Percentiles rank a stretch among this genome's conserved stretches.
Conservation (phyloP, 2,888 invertebrate species). For the Archips xylosteana region DNA sequence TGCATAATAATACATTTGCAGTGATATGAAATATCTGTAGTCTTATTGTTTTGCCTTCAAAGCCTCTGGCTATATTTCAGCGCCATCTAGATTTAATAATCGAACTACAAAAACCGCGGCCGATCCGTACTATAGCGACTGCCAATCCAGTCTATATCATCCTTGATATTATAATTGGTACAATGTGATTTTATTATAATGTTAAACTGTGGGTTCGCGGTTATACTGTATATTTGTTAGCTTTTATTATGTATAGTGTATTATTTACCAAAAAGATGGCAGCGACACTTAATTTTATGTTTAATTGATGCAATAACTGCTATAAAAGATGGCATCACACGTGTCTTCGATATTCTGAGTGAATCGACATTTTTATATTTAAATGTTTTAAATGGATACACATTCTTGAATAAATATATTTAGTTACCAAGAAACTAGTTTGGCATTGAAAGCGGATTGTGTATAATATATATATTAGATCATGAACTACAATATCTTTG, state of each 20-base stretch:
- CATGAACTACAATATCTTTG: not conserved
- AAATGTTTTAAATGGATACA: conserved; percentile 43
- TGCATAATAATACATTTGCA: too few species aligned
- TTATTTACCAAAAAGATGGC: conserved; percentile 11
- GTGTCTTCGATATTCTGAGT: conserved; percentile 20
- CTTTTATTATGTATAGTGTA: not conserved
- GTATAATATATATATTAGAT: conserved; percentile 2
- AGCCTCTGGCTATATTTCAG: too few species aligned
- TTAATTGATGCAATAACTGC: not conserved
- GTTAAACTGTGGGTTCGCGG: not conserved
- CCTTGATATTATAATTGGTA: not conserved
- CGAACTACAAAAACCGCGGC: too few species aligned
- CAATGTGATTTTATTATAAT: not conserved
- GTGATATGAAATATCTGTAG: too few species aligned
- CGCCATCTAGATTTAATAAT: too few species aligned
- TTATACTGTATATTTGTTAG: too few species aligned
- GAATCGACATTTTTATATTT: conserved; percentile 23
- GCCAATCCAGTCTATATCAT: too few species aligned
- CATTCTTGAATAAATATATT: conserved; percentile 41
- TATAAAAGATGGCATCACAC: not conserved
- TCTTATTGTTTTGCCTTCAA: too few species aligned
- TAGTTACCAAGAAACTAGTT: conserved; percentile 56
- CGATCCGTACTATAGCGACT: too few species aligned
- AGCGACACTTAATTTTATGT: conserved; percentile 12
- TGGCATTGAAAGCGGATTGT: conserved; percentile 38